Base-by-base conservation (phyloP, 2,888 invertebrate species). In the Dicycla oo region DNA sequence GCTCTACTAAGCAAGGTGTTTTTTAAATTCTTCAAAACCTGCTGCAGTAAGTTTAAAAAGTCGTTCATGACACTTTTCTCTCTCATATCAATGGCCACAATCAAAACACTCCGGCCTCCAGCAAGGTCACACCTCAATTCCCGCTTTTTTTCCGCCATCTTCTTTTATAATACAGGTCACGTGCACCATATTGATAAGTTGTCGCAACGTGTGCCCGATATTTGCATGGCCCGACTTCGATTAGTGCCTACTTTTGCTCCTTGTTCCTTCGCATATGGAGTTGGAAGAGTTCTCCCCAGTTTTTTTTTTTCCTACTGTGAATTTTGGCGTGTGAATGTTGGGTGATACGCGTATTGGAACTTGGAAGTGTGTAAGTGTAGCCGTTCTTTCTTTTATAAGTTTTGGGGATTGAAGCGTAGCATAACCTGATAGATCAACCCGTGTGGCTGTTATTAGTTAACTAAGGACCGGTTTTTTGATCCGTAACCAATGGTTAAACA, bases 181-280 rank as follows among this genome's bases (percentile, higher is more conserved):
- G 91, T 90, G 89, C 88, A 83, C 88, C 88, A 87, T 91, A 90
- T 91, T 94, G 94, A 94, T 94, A 94, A 93, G 94, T 93, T 88
- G 91, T 85, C 76, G 83, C 86, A 88, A 93, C 93, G 93, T 93
- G 94, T 86, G 72, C 79, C 74, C 86, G 86, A 82, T 89, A 91
- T 93, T 92, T 92, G 92, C 92, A 92, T 93, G 91, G 87, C 87
- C 81, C 83, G 84, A 84, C 83, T 88, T 77, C 83, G 84, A 87
- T 87, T 84, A 83, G 81, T 84, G 75, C 70, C 82, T 80, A 84
- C 83, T 86, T 76, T 70, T 67, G 62, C 57, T 67, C 56, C 75
- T 71, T 82, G 78, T 84, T 82, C 65, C 57, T 45, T 53, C 75
- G 34, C 71, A 75, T 73, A 65, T 77, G 80, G 63, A 81, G 71